Percentiles rank a stretch among this genome's conserved stretches.
Conservation (phyloP, 2,797 vertebrate species). For the Parauchenoglanis ngamensis region DNA sequence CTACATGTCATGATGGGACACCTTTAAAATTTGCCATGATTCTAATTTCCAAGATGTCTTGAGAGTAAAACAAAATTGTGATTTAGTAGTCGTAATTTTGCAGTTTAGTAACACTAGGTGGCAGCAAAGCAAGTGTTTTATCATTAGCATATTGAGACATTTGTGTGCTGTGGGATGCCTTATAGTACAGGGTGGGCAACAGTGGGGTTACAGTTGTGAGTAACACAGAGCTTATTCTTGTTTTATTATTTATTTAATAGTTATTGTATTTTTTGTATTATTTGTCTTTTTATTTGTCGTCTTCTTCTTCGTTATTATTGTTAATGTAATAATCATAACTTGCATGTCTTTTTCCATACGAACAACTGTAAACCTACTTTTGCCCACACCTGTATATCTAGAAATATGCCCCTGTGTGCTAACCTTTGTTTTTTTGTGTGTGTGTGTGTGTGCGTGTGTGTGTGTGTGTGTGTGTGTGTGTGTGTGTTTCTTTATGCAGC, state of each 20-base stretch:
- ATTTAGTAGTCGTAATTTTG: too few relatives aligned
- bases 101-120: constrained; percentile 20
- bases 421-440: background rate
- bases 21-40: background rate
- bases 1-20: background rate
- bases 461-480: background rate
- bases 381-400: background rate
- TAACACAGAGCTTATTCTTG: too few relatives aligned
- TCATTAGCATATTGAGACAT: background rate
- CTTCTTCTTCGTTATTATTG: too few relatives aligned
- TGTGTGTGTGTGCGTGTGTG: background rate
- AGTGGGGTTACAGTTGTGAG: too few relatives aligned
- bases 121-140: background rate
- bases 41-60: background rate
- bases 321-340: too few relatives aligned
- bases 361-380: too few relatives aligned
- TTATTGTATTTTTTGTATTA: too few relatives aligned
- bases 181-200: too few relatives aligned
- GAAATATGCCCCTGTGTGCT: background rate
- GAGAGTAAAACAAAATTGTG: background rate
- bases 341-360: too few relatives aligned
- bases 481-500: constrained; percentile 63
- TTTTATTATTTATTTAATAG: too few relatives aligned
- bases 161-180: background rate
- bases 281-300: too few relatives aligned